These are phyloP conservation scores for Caenorhabditis afra DNA, from an alignment of 2,888 invertebrate genomes.

Conservation along the genomic window DNA sequence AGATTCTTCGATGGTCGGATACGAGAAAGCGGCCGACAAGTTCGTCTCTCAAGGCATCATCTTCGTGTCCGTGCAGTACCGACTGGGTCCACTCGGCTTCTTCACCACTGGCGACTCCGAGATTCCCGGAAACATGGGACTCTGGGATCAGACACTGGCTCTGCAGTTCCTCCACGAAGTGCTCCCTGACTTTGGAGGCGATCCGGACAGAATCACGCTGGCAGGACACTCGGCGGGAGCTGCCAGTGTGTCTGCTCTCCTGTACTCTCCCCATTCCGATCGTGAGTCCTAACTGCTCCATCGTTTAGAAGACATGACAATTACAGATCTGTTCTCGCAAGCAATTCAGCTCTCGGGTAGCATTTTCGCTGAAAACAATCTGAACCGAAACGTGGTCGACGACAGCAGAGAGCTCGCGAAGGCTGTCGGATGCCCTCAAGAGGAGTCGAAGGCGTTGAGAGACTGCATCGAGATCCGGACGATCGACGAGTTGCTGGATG, in stretches of 20 bases:
- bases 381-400: constrained; percentile 67
- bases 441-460: constrained; percentile 60
- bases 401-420: constrained; percentile 63
- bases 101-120: constrained; percentile 68
- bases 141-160: constrained; percentile 71
- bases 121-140: constrained; percentile 71
- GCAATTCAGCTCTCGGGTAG: constrained; percentile 71
- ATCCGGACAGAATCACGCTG: constrained; percentile 65
- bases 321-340: constrained; percentile 70
- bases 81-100: constrained; percentile 71
- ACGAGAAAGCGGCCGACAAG: constrained; percentile 65
- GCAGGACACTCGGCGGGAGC: constrained; percentile 71
- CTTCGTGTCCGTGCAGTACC: constrained; percentile 70
- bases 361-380: constrained; percentile 67
- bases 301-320: neutral
- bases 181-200: constrained; percentile 70
- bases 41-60: constrained; percentile 69
- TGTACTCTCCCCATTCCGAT: constrained; percentile 71
- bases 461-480: constrained; percentile 70
- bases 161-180: constrained; percentile 70
- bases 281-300: constrained; percentile 45
- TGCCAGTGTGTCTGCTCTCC: constrained; percentile 65
- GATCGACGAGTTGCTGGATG: constrained; percentile 67
- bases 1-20: constrained; percentile 62
- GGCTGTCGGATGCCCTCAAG: constrained; percentile 62